Conservation (phyloP, 2,797 vertebrate species). For the Pseudochirops cupreus region DNA sequence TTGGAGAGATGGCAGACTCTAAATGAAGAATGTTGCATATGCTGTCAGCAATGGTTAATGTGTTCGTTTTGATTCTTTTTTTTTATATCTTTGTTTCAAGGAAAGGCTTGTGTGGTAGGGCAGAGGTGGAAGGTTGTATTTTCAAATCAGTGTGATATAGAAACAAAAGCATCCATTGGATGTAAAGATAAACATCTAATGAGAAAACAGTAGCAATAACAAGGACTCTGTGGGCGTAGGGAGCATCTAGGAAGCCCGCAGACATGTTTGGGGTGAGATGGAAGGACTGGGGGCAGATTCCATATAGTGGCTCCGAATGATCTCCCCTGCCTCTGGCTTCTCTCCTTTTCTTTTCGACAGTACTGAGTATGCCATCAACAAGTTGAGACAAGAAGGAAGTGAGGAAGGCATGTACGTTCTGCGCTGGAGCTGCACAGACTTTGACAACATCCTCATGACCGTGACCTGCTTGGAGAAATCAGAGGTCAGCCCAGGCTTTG, state of each 20-base stretch:
- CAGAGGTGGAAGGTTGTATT: not conserved
- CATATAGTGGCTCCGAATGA: not conserved
- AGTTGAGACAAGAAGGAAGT: conserved; percentile 95
- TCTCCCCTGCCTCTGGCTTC: not conserved
- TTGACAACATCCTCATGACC: conserved; percentile 96
- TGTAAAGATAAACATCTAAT: not conserved
- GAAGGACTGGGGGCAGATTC: not conserved
- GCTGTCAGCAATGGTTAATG: not conserved
- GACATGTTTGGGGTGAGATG: not conserved
- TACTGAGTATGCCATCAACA: conserved; percentile 96
- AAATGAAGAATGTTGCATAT: not conserved
- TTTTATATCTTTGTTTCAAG: not conserved
- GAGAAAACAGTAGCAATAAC: not conserved
- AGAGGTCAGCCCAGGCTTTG: conserved; percentile 86
- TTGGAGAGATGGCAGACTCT: not conserved
- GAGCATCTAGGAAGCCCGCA: not conserved
- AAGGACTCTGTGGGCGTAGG: not conserved
- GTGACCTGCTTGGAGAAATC: conserved; percentile 92
- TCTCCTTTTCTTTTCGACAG: conserved; percentile 81
- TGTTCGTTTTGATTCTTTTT: not conserved
- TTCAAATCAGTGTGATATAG: not conserved
- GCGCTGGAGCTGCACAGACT: conserved; percentile 97
- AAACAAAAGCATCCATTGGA: not conserved
- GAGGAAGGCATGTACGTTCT: conserved; percentile 95
- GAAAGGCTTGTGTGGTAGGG: not conserved